Evolutionary conservation across 2,888 invertebrate genomes (phyloP).

Genomic region (Diplolepis rosae): DNA sequence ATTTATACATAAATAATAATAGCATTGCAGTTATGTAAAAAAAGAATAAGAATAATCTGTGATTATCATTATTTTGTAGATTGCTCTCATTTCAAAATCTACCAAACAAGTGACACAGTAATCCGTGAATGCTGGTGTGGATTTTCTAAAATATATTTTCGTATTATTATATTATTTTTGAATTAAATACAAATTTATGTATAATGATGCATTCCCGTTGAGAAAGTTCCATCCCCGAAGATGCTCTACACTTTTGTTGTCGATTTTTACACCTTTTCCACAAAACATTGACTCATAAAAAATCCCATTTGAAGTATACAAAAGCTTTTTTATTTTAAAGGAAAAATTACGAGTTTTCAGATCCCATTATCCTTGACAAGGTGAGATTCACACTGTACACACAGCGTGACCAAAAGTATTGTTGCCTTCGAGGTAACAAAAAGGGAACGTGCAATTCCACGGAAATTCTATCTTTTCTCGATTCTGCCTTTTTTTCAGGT

Average conservation of each 20-base stretch:
- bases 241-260: background rate
- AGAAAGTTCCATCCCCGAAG: background rate
- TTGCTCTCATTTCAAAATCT: too few species aligned
- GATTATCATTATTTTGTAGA: too few species aligned
- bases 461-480: constrained; percentile 36
- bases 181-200: background rate
- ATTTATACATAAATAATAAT: too few species aligned
- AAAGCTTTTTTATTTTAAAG: constrained; percentile 16
- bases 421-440: constrained; percentile 13
- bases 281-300: constrained; percentile 11
- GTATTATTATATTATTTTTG: too few species aligned
- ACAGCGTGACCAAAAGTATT: constrained; percentile 28
- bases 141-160: too few species aligned
- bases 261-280: constrained; percentile 8
- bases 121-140: too few species aligned
- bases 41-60: too few species aligned
- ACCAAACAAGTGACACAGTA: too few species aligned
- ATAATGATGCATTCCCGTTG: background rate
- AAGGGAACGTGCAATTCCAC: constrained; percentile 39
- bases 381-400: constrained; percentile 17
- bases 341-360: constrained; percentile 29
- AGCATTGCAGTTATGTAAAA: too few species aligned
- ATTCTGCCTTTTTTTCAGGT: constrained; percentile 25
- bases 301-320: background rate
- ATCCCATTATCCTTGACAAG: constrained; percentile 12